Base-by-base conservation (phyloP, 1,140 invertebrate species). In the Sminthurides bifidus region DNA sequence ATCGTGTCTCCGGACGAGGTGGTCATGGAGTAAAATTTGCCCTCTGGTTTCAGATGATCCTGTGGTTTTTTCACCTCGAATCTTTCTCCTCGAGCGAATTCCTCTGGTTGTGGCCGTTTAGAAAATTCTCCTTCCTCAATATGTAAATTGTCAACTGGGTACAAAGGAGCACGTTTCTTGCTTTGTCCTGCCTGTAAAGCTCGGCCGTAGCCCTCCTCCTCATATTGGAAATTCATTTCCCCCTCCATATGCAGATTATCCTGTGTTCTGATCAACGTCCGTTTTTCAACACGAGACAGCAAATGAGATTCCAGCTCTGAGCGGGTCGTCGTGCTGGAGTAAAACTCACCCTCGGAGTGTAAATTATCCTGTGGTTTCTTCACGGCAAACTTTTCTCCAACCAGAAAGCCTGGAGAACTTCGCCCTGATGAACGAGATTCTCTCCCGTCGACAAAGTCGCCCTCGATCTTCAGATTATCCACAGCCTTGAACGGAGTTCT, bases 401-500 rank as follows among this genome's bases (percentile, higher is more conserved):
- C 66, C 2, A 44, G 23, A 15, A 17, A n/a, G n/a, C n/a, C n/a
- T n/a, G n/a, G n/a, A n/a, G n/a, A n/a, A n/a, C n/a, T n/a, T 66
- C 49, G 15, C 66, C 66, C 52, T 55, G 55, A 45, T 60, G 2
- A 1, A 10, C 69, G 8, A 68, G 68, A 70, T 84, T 83, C 58
- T 82, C 79, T 55, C 74, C 66, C 1, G 76, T 46, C 17, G 17
- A 69, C 72, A 48, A 66, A 65, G 10, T 66, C 54, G 29, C 79
- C 79, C 69, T 79, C 78, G 37, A 73, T 71, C 48, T 64, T 65
- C 1, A 79, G 55, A 65, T 79, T 78, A 60, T 80, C 78, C 69
- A 30, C 45, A 40, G 41, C 75, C 52, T 73, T 77, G 1, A 77
- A 71, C 24, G 80, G 67, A 46, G 79, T 75, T 1, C 77, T 72